Base-by-base conservation (phyloP, 1,140 invertebrate species). In the Drosophila fuyamai region DNA sequence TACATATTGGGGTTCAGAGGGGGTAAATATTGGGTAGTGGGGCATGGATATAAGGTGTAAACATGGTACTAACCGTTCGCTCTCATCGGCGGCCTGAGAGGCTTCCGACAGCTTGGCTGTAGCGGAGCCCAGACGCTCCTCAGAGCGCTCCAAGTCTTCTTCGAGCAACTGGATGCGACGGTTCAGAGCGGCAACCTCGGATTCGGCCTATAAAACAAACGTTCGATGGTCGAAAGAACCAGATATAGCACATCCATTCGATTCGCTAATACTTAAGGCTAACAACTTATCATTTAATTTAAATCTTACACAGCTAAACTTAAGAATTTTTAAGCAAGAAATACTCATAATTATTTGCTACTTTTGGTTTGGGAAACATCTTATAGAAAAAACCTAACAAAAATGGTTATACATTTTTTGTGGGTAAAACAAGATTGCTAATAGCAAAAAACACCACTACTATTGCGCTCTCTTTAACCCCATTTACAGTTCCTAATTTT, bases 51-150 rank as follows among this genome's bases (percentile, higher is more conserved):
- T 56, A 68, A 46, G 53, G 51, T 74, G 46, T 43, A 67, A 80
- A 76, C 60, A 57, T 61, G 70, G 76, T 90, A 93, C 95, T 95
- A 95, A 99, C 99, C 99, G 98, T 97, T 99, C 98, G 93, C 98
- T 99, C 94, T 99, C 99, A 95, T 99, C 99, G 92, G 98, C 98
- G 90, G 98, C 97, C 94, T 99, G 98, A 79, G 98, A 99, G 84
- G 99, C 99, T 95, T 99, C 98, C 77, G 99, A 98, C 93, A 99
- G 94, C 94, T 99, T 99, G 92, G 96, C 96, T 89, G 98, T 98
- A 93, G 98, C 98, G 79, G 97, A 98, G 92, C 97, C 97, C 86
- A 99, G 95, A 94, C 98, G 96, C 93, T 99, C 98, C 93, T 99
- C 98, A 74, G 98, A 99, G 94, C 98, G 96, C 93, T 99, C 98